Base-by-base conservation (phyloP, 64 coral and sea anemone genomes). In the Pachyseris speciosa region DNA sequence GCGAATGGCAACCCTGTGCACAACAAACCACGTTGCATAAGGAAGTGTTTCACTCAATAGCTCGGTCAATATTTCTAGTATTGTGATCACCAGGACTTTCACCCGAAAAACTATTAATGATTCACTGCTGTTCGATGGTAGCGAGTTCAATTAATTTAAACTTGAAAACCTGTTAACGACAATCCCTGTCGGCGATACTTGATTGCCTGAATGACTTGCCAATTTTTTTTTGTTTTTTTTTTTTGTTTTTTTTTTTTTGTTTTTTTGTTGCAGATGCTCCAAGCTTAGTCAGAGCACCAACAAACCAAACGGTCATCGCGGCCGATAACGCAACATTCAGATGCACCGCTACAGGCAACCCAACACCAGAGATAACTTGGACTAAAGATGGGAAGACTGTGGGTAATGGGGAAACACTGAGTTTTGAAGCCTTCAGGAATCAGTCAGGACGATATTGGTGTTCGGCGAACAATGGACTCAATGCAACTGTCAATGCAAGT, bases 381-480 rank as follows among this genome's bases (percentile, higher is more conserved):
- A 37, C 17, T 7, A 76, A 50, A 76, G 73, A 50, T 76, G 73
- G 72, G 1, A 37, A 78, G 40, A 39, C n/a, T 29, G 51, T 89
- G 11, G 22, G 19, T 25, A 27, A 7, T 32, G 73, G 73, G 17
- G 43, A 51, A 25, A 76, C 11, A 30, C 73, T 76, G 43, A 52
- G 1, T 12, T 50, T 76, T 51, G 15, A 49, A 30, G 73, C 73
- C 2, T 17, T 1, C 73, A 76, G 73, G 25, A 76, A 52, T 51
- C 12, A 66, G 7, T 76, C 37, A 9, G 55, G 80, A 79, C 11
- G 32, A 43, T 78, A 37, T 24, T 68, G 60, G 75, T 80, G 61
- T 53, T 16, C 45, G 9, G 37, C 87, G 50, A 10, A 45, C 37
- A 78, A 76, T 31, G 27, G 37, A 12, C 37, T 74, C n/a, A 8